Percentiles rank a stretch among this genome's conserved stretches.
These are phyloP conservation scores for Hyperopisus bebe DNA, from an alignment of 2,113 vertebrate genomes.

Conservation along the genomic window DNA sequence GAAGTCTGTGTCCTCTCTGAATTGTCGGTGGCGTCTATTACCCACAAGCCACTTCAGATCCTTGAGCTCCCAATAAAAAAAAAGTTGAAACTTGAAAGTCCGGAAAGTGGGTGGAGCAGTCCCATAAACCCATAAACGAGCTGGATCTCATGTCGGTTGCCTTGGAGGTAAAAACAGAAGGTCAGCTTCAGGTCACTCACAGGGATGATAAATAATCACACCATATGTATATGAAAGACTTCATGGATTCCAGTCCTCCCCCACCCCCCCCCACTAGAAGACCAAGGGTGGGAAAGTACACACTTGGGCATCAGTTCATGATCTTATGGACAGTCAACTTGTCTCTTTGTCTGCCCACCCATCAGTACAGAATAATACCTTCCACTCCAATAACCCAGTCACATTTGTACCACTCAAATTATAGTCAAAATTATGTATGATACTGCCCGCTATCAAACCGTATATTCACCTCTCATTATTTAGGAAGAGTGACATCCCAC, in stretches of 20 bases:
- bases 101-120: background rate
- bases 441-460: background rate
- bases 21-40: slow-evolving; percentile 21
- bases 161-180: slow-evolving; percentile 30
- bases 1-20: slow-evolving; percentile 14
- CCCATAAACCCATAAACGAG: slow-evolving; percentile 28
- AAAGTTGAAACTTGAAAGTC: slow-evolving; percentile 21
- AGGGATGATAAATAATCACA: background rate
- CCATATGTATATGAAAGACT: background rate
- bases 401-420: background rate
- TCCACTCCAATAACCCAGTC: background rate
- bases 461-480: background rate
- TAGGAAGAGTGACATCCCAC: background rate
- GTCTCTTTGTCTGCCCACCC: background rate
- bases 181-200: slow-evolving; percentile 37
- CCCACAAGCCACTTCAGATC: slow-evolving; percentile 29
- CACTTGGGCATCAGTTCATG: background rate
- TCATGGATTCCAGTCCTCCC: background rate
- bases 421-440: background rate
- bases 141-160: slow-evolving; percentile 35
- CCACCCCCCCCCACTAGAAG: background rate
- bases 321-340: background rate
- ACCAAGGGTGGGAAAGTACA: background rate
- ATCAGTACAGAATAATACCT: background rate
- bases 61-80: slow-evolving; percentile 40